Evolutionary conservation across 2,797 vertebrate species (phyloP).

Genomic region (Mastacembelus armatus): DNA sequence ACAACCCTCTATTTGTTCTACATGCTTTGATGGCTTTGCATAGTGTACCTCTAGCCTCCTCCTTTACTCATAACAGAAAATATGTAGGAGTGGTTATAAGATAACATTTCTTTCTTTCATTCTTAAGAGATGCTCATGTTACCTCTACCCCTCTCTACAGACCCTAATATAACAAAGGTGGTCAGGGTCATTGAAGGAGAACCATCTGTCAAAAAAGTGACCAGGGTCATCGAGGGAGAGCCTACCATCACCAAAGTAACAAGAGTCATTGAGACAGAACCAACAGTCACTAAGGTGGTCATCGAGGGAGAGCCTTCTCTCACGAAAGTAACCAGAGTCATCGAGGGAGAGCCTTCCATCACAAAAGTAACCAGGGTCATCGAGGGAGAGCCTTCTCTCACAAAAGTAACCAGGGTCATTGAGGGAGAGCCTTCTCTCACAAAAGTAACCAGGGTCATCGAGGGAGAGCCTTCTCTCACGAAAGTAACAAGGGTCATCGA

Average conservation of each 20-base stretch:
- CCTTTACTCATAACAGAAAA: not conserved
- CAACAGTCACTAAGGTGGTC: conserved; percentile 81
- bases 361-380: conserved; percentile 76
- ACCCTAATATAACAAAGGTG: conserved; percentile 80
- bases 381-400: conserved; percentile 68
- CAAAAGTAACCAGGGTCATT: conserved; percentile 76
- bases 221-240: conserved; percentile 80
- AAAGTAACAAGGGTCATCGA: conserved; percentile 82
- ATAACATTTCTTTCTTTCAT: not conserved
- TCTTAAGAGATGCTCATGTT: conserved; percentile 1
- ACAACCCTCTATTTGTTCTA: not conserved
- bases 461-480: conserved; percentile 80
- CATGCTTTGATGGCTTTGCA: conserved; percentile 1
- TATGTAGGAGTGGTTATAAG: conserved; percentile 1
- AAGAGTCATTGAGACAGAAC: conserved; percentile 80
- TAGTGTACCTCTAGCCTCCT: not conserved
- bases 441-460: conserved; percentile 80
- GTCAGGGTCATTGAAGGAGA: conserved; percentile 59
- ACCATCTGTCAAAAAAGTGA: conserved; percentile 80
- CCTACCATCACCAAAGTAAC: conserved; percentile 82
- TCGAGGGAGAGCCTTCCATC: conserved; percentile 61
- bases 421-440: conserved; percentile 69
- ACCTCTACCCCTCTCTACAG: conserved; percentile 43
- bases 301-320: conserved; percentile 79
- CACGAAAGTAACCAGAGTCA: conserved; percentile 19